Evolutionary conservation across 2,888 invertebrate genomes (phyloP).

Genomic region (Pristionchus fissidentatus): DNA sequence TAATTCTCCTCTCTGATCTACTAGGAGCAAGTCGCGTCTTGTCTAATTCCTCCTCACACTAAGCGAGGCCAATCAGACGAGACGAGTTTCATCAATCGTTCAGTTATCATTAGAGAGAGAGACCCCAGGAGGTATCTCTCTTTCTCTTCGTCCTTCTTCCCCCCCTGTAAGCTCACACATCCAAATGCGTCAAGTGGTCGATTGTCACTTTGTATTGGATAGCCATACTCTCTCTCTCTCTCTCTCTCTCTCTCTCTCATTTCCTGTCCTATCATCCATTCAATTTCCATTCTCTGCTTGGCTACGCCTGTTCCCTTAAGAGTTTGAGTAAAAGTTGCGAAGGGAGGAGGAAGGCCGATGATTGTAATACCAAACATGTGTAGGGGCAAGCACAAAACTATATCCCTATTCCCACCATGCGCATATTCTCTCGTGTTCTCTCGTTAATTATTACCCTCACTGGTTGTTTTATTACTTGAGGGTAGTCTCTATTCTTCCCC

Average conservation of each 20-base stretch:
- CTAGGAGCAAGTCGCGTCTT: too few species aligned
- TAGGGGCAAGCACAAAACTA: background rate
- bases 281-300: background rate
- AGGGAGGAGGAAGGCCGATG: background rate
- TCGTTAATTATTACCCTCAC: background rate
- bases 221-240: background rate
- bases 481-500: background rate
- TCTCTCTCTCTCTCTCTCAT: background rate
- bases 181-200: too few species aligned
- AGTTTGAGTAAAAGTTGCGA: background rate
- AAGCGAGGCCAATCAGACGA: background rate
- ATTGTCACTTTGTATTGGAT: background rate
- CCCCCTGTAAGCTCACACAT: too few species aligned
- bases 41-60: background rate
- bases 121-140: background rate
- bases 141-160: background rate
- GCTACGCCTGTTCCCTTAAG: background rate
- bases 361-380: background rate
- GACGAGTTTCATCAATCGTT: constrained; percentile 12
- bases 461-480: background rate
- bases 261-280: background rate
- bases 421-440: background rate
- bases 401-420: background rate
- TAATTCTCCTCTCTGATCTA: background rate
- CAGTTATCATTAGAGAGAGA: background rate